phyloP scores from a whole-genome alignment of 2,888 invertebrate genomes.

The Acanthosoma haemorrhoidale region DNA sequence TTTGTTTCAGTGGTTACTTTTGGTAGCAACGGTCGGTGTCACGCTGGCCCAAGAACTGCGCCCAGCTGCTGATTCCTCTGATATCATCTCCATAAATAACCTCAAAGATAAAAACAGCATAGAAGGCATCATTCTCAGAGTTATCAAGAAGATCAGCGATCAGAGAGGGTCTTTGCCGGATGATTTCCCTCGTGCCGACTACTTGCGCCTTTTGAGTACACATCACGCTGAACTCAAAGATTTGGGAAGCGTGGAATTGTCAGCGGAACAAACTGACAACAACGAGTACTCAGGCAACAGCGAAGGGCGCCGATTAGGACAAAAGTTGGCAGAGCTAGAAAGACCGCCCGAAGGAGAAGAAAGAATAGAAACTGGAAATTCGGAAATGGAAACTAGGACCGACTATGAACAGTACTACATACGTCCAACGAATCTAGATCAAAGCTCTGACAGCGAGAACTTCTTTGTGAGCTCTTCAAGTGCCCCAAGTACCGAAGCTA shows the following conservation, averaged over 20 bases:
- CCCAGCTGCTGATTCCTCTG: slow-evolving; percentile 6
- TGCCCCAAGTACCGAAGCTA: neutral
- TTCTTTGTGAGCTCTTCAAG: neutral
- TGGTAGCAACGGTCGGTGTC: neutral
- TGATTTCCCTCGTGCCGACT: slow-evolving; percentile 42
- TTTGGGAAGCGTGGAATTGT: slow-evolving; percentile 29
- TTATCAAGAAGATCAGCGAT: slow-evolving; percentile 68
- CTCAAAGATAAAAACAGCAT: slow-evolving; percentile 55
- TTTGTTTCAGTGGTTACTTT: slow-evolving; percentile 9
- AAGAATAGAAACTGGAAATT: neutral
- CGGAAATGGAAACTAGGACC: too few species aligned
- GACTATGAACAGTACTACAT: neutral
- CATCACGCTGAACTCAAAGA: slow-evolving; percentile 22
- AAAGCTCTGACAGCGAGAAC: neutral
- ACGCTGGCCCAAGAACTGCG: neutral
- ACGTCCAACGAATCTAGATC: neutral
- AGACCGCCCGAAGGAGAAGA: neutral
- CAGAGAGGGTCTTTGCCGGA: slow-evolving; percentile 44
- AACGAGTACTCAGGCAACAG: slow-evolving; percentile 4
- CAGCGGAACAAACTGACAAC: neutral
- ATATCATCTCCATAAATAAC: slow-evolving; percentile 29
- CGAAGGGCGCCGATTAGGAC: slow-evolving; percentile 1
- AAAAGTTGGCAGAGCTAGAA: neutral
- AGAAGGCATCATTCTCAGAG: slow-evolving; percentile 70
- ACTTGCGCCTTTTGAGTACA: slow-evolving; percentile 13